Base-by-base conservation (phyloP, 2,113 vertebrate genomes). In the Gobio gobio region DNA sequence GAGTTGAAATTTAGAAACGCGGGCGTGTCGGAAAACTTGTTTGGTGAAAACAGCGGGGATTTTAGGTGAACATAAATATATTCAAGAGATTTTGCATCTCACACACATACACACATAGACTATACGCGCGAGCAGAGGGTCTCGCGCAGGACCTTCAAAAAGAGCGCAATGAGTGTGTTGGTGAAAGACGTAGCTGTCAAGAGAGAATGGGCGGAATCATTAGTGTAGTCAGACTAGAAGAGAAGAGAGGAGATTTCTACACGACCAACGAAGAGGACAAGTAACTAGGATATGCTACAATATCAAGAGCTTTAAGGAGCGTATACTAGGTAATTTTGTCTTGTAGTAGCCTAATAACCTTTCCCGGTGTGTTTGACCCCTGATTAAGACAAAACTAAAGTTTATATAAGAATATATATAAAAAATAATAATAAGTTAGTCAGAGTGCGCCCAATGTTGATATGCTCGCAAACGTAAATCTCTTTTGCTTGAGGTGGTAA, bases 141-240 rank as follows among this genome's bases (percentile, higher is more conserved):
- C 45, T 74, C n/a, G n/a, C 22, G n/a, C 70, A 26, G 72, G 26
- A 76, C 45, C 73, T 75, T 51, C 47, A 51, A 18, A 3, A 24
- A 24, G 70, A 47, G 70, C 40, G 70, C 70, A 73, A 2, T 24
- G 51, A 59, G 18, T 16, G 24, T 29, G 75, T 68, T 40, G 66
- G 4, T 47, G 72, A 74, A 49, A 74, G 12, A 74, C 43, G 10
- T 74, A 85, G 82, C 84, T 86, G 85, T 89, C 87, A 86, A 80
- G 78, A 26, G 22, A 85, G 90, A 91, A 89, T 90, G 89, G 87
- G 86, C 24, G 89, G 78, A 24, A 82, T 54, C 68, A 13, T 40
- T 3, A 22, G 58, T 4, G 54, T 22, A 26, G 33, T 20, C 18
- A 51, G 26, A 70, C 45, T 18, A 40, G 49, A 16, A 16, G 33